Evolutionary conservation across 2,797 vertebrate species (phyloP).

Genomic region (Phyllotis vaccarum): DNA sequence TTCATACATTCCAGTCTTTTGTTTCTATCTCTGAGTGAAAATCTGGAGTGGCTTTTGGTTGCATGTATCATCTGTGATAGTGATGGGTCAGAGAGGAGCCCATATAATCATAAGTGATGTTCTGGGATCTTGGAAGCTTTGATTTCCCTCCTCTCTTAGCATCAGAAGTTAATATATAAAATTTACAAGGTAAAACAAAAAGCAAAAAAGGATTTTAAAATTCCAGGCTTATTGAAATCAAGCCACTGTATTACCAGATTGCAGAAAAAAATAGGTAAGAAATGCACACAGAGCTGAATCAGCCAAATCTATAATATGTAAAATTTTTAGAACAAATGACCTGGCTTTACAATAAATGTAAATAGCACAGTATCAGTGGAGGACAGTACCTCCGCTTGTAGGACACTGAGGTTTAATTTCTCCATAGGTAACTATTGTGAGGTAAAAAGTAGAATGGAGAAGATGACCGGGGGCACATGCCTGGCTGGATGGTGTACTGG

Average conservation of each 20-base stretch:
- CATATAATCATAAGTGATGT: background rate
- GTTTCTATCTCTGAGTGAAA: background rate
- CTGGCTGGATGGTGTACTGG: background rate
- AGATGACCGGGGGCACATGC: background rate
- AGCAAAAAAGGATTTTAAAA: conserved; percentile 37
- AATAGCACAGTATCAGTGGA: conserved; percentile 9
- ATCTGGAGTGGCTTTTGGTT: background rate
- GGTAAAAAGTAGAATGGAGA: background rate
- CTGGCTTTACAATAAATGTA: conserved; percentile 14
- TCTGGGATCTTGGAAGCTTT: conserved; percentile 16
- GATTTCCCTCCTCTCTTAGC: background rate
- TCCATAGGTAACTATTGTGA: background rate
- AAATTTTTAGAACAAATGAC: conserved; percentile 29
- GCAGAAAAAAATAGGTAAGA: conserved; percentile 35
- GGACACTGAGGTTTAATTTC: background rate
- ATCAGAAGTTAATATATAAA: conserved; percentile 53
- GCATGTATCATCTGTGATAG: background rate
- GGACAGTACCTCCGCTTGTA: background rate
- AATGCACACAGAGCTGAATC: background rate
- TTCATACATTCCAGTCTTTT: background rate
- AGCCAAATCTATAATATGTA: background rate
- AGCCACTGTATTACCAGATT: background rate
- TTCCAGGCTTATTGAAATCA: background rate
- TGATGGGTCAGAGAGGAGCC: too few species aligned
- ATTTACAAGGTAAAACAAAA: conserved; percentile 25